Percentiles rank a stretch among this genome's conserved stretches.
These are phyloP conservation scores for Corythucha ciliata DNA, from an alignment of 2,888 invertebrate species.

Conservation along the genomic window DNA sequence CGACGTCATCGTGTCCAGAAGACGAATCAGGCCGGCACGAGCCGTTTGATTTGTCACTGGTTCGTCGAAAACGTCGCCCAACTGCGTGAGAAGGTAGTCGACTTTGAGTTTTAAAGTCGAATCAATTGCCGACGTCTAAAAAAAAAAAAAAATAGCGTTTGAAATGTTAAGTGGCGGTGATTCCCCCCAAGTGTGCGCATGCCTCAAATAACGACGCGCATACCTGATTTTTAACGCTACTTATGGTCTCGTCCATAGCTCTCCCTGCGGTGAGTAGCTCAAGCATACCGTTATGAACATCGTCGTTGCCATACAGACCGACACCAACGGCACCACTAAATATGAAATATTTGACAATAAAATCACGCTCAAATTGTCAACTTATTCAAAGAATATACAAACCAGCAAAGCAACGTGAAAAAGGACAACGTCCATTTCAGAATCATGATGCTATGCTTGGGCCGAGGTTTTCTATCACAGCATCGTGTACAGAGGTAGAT, in stretches of 20 bases:
- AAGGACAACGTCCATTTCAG: conserved; percentile 49
- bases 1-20: conserved; percentile 58
- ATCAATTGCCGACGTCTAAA: conserved; percentile 65
- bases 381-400: too few relatives aligned
- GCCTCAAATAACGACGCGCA: background rate
- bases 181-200: background rate
- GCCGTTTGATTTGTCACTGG: conserved; percentile 70
- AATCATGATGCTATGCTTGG: conserved; percentile 78
- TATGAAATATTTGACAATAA: conserved; percentile 21
- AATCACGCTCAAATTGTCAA: background rate
- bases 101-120: conserved; percentile 61
- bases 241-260: conserved; percentile 70
- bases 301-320: conserved; percentile 89
- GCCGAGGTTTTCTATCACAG: conserved; percentile 86
- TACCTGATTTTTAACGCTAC: conserved; percentile 73
- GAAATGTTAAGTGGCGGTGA: too few relatives aligned
- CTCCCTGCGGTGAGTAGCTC: conserved; percentile 70
- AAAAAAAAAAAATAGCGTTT: conserved; percentile 32
- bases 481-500: conserved; percentile 89
- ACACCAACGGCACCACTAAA: conserved; percentile 71
- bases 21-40: conserved; percentile 58
- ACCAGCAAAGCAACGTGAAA: conserved; percentile 69
- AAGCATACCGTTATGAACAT: conserved; percentile 80
- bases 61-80: conserved; percentile 67
- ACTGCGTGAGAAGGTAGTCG: conserved; percentile 57